phyloP scores from a whole-genome alignment of 2,888 invertebrate genomes.

The Archaeoteleia sp. region DNA sequence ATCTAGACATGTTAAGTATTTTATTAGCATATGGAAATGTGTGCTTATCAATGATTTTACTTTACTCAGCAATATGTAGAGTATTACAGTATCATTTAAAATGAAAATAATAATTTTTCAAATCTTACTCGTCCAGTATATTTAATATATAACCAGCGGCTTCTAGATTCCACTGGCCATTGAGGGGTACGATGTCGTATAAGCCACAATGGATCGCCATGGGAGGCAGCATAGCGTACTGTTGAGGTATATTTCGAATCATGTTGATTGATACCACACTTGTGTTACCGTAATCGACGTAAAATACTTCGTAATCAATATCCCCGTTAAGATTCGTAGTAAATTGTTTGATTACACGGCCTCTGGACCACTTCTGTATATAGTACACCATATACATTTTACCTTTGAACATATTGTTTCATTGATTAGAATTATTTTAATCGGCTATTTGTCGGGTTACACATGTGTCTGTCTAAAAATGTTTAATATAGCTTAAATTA shows the following conservation, averaged over 20 bases:
- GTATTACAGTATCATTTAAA: too few species aligned
- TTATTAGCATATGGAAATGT: too few species aligned
- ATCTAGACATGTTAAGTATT: too few species aligned
- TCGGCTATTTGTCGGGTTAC: too few species aligned
- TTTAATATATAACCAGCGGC: constrained; percentile 18
- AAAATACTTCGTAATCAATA: constrained; percentile 12
- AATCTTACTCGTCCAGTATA: constrained; percentile 18
- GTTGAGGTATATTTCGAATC: constrained; percentile 13
- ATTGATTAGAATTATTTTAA: too few species aligned
- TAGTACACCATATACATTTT: constrained; percentile 79
- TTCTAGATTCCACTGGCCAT: constrained; percentile 12
- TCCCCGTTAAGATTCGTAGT: not conserved
- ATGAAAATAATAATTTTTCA: not conserved
- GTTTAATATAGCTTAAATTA: too few species aligned
- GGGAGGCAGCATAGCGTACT: not conserved
- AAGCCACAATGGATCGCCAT: constrained; percentile 16
- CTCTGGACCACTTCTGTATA: constrained; percentile 82
- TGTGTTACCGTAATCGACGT: constrained; percentile 29
- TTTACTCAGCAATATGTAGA: too few species aligned
- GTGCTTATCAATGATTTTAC: too few species aligned
- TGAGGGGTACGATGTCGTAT: constrained; percentile 13
- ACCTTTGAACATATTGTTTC: constrained; percentile 76
- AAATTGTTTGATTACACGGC: constrained; percentile 72
- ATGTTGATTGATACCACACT: constrained; percentile 2
- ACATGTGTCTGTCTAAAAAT: too few species aligned